Conservation (phyloP, 1,140 invertebrate genomes). For the Tetranychus urticae region DNA sequence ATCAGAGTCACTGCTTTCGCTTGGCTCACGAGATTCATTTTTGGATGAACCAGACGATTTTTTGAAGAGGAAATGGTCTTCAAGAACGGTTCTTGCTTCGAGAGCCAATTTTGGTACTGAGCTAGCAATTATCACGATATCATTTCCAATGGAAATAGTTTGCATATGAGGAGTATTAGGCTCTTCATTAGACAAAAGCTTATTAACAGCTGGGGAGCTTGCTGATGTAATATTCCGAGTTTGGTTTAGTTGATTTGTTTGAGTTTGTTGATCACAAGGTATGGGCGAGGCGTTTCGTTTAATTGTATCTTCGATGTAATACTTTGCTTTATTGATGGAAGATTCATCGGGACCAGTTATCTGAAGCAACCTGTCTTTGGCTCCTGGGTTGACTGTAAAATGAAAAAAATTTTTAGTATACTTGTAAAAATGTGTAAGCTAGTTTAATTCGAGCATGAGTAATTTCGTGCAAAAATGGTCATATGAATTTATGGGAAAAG, state of each 20-base stretch:
- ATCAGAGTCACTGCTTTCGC: background rate
- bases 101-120: background rate
- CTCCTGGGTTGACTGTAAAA: constrained; percentile 58
- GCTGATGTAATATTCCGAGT: background rate
- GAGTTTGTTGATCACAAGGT: background rate
- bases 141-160: background rate
- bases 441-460: no score
- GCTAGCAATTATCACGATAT: background rate
- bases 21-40: no score
- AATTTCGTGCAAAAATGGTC: no score
- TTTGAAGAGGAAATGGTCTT: background rate
- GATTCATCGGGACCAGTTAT: constrained; percentile 64
- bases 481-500: no score
- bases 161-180: background rate
- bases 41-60: background rate
- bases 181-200: background rate
- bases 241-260: background rate
- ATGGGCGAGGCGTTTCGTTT: constrained; percentile 70
- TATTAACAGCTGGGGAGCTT: background rate
- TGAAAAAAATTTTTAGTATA: constrained; percentile 4
- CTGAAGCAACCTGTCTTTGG: constrained; percentile 71
- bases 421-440: background rate
- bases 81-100: background rate
- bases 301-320: constrained; percentile 74
- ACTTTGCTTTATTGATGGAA: constrained; percentile 58